Conservation (phyloP, 1,140 invertebrate genomes). For the Anoplolepis gracilipes region DNA sequence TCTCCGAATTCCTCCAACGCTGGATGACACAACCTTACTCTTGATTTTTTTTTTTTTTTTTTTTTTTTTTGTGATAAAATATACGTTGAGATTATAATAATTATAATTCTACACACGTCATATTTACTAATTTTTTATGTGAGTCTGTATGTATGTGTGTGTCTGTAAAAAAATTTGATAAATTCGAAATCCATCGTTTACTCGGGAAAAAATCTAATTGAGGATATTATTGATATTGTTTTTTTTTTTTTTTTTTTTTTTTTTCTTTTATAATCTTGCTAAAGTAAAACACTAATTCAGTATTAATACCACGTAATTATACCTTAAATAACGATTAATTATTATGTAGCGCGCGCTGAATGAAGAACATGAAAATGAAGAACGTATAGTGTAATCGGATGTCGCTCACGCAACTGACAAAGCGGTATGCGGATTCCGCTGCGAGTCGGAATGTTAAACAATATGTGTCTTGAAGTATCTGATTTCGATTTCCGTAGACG, state of each 20-base stretch:
- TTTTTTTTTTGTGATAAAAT: neutral
- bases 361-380: neutral
- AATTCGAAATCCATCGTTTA: neutral
- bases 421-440: slow-evolving; percentile 34
- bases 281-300: neutral
- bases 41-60: neutral
- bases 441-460: slow-evolving; percentile 61
- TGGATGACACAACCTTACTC: neutral
- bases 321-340: slow-evolving; percentile 20
- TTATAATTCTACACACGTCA: neutral
- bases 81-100: neutral
- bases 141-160: too few relatives aligned
- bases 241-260: too few relatives aligned
- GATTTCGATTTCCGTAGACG: slow-evolving; percentile 55
- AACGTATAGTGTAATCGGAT: slow-evolving; percentile 27
- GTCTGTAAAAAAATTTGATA: neutral
- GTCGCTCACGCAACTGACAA: slow-evolving; percentile 30
- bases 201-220: neutral
- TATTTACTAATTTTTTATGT: neutral
- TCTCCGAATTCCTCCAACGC: neutral
- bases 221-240: neutral
- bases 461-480: slow-evolving; percentile 49
- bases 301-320: neutral
- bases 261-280: neutral
- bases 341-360: neutral